Evolutionary conservation across 30 jellyfish, hydroid and myxozoan genomes (phyloP).

Genomic region (Cassiopea xamachana): DNA sequence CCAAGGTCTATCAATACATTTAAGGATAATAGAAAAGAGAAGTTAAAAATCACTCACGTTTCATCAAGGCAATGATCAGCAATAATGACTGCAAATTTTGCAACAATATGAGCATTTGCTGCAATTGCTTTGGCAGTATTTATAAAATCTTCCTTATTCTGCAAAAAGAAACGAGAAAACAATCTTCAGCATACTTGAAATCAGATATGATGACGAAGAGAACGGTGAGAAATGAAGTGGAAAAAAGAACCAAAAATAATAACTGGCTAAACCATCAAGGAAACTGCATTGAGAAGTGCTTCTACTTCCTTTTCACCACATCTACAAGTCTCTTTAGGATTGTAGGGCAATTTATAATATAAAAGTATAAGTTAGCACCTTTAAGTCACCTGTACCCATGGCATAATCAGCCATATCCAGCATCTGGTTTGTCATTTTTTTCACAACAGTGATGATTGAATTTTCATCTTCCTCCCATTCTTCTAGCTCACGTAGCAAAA

Average conservation of each 20-base stretch:
- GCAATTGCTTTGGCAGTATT: slow-evolving; percentile 90
- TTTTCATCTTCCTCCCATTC: slow-evolving; percentile 82
- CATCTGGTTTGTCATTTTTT: slow-evolving; percentile 84
- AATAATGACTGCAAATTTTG: slow-evolving; percentile 72
- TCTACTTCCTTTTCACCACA: no score
- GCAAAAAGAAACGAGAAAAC: background rate
- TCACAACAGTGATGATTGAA: slow-evolving; percentile 76
- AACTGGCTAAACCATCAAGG: no score
- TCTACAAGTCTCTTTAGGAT: background rate
- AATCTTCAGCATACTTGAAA: background rate
- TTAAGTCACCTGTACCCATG: slow-evolving; percentile 68
- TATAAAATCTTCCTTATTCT: slow-evolving; percentile 76
- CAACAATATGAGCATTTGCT: slow-evolving; percentile 84
- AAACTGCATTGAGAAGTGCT: no score
- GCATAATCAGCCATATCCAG: slow-evolving; percentile 88
- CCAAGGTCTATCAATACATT: no score
- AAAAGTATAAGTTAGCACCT: slow-evolving; percentile 46
- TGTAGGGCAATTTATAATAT: background rate
- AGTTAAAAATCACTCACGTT: slow-evolving; percentile 44
- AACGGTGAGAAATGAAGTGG: no score
- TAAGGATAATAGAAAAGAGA: background rate
- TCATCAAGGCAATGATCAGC: slow-evolving; percentile 77
- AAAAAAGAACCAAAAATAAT: no score
- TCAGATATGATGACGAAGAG: no score
- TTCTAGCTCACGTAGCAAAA: slow-evolving; percentile 75